A percentile compares a stretch with the other conserved stretches of the same genome.
Evolutionary conservation across 2,888 invertebrate genomes (phyloP).

Genomic region (Adelognathus sp.): DNA sequence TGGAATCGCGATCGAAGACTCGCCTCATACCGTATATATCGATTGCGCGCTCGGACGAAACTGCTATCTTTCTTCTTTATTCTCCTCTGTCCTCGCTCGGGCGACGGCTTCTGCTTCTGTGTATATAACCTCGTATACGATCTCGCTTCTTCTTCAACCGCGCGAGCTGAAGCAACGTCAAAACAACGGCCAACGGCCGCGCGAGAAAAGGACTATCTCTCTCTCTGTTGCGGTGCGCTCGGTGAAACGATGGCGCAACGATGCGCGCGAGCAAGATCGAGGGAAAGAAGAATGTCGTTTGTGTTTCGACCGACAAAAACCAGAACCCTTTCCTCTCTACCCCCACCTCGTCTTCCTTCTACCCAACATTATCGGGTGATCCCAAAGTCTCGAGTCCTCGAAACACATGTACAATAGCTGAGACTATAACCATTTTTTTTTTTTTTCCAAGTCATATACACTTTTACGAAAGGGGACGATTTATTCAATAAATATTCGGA

Average conservation of each 20-base stretch:
- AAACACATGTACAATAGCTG: no score
- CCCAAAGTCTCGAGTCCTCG: slow-evolving; percentile 10
- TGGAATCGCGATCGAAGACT: slow-evolving; percentile 45
- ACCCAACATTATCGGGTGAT: slow-evolving; percentile 37
- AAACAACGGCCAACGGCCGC: slow-evolving; percentile 29
- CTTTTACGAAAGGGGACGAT: no score
- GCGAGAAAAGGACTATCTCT: slow-evolving; percentile 16
- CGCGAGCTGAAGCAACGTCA: neutral
- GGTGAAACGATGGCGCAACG: slow-evolving; percentile 40
- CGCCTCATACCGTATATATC: slow-evolving; percentile 51
- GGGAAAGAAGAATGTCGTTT: slow-evolving; percentile 70
- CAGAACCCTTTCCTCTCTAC: slow-evolving; percentile 55
- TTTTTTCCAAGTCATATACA: no score
- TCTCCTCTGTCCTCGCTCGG: neutral
- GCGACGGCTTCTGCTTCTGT: neutral
- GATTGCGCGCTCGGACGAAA: slow-evolving; percentile 30
- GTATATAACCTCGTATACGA: neutral
- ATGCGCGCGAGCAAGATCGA: slow-evolving; percentile 53
- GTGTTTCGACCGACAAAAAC: slow-evolving; percentile 67
- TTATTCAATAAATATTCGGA: no score
- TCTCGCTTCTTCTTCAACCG: neutral
- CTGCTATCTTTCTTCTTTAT: slow-evolving; percentile 10
- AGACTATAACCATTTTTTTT: no score
- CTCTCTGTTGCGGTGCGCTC: neutral
- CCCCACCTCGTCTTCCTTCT: neutral